Evolutionary conservation across 92 coral and sea anemone genomes (phyloP).

Genomic region (Bergia sp.): DNA sequence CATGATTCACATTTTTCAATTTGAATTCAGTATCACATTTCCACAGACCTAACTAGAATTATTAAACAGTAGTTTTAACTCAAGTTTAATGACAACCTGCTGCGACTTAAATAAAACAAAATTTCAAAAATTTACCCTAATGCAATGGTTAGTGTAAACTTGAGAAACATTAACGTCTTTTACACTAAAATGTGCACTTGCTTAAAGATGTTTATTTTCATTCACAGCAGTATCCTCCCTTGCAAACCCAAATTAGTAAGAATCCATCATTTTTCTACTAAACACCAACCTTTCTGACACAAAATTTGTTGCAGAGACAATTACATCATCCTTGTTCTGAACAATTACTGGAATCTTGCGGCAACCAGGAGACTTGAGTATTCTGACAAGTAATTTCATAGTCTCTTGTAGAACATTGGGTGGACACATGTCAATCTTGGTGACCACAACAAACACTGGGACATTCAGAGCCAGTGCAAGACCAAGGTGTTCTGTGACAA

Average conservation of each 20-base stretch:
- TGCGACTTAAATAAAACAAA: too few species aligned
- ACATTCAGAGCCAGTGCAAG: slow-evolving; percentile 93
- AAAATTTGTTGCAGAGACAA: slow-evolving; percentile 94
- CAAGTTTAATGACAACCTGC: not conserved
- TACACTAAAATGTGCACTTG: not conserved
- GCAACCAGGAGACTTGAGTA: slow-evolving; percentile 98
- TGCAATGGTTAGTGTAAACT: not conserved
- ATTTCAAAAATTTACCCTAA: not conserved
- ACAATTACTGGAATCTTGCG: slow-evolving; percentile 97
- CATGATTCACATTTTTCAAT: not conserved
- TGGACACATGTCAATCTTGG: slow-evolving; percentile 99
- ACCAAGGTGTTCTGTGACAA: slow-evolving; percentile 88
- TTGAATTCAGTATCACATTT: too few species aligned
- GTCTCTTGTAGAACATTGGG: slow-evolving; percentile 97
- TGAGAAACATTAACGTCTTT: too few species aligned
- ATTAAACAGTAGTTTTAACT: too few species aligned
- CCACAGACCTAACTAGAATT: too few species aligned
- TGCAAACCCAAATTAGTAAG: too few species aligned
- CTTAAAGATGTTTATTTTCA: not conserved
- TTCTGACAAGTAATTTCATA: slow-evolving; percentile 86
- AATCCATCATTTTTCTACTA: not conserved
- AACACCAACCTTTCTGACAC: slow-evolving; percentile 87
- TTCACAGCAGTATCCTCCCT: too few species aligned
- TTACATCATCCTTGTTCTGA: slow-evolving; percentile 91
- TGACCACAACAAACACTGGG: slow-evolving; percentile 97